Conservation (phyloP, 2,888 invertebrate species). For the Leptinotarsa rubiginosa region DNA sequence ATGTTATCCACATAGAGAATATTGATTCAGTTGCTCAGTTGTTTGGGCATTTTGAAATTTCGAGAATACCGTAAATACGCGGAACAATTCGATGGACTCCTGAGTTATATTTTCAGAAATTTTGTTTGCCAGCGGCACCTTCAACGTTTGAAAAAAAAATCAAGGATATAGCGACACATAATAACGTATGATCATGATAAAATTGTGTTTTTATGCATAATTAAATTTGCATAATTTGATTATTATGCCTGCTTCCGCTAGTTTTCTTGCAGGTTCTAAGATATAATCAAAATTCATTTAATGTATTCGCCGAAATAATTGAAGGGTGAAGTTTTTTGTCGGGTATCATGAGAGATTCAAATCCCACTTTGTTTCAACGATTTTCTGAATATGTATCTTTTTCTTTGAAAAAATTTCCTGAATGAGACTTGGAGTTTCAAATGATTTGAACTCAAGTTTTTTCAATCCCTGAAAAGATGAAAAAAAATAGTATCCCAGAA, state of each 20-base stretch:
- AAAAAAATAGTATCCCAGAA: no score
- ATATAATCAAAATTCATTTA: not conserved
- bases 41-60: no score
- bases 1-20: no score
- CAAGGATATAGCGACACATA: not conserved
- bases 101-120: not conserved
- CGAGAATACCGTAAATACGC: no score
- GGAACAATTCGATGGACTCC: not conserved
- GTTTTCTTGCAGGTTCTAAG: not conserved
- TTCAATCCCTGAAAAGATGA: no score
- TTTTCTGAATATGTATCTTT: no score
- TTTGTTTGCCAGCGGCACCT: not conserved
- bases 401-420: no score
- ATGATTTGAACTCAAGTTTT: no score
- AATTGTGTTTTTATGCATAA: not conserved
- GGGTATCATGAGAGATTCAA: no score
- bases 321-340: not conserved
- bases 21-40: no score
- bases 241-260: not conserved
- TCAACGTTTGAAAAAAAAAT: not conserved
- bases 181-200: not conserved
- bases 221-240: constrained; percentile 1
- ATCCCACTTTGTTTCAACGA: no score
- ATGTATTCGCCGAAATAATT: not conserved
- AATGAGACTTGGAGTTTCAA: no score